phyloP scores from a whole-genome alignment of 2,113 vertebrate genomes.

The Halichoeres trimaculatus region DNA sequence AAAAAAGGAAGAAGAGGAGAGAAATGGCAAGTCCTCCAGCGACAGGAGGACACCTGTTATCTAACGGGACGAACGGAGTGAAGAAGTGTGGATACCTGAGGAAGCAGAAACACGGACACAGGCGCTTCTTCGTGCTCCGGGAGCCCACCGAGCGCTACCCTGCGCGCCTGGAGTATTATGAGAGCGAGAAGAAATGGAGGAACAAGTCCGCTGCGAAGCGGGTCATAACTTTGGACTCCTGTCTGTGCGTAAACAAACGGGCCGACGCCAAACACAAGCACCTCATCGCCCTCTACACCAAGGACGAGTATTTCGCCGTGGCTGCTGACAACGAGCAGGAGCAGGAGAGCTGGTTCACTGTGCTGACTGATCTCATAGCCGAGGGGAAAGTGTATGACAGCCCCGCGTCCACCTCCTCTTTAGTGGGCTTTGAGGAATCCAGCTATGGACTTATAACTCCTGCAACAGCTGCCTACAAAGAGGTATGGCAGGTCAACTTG shows the following conservation, averaged over 20 bases:
- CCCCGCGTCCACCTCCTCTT: constrained; percentile 81
- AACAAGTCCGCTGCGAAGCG: constrained; percentile 94
- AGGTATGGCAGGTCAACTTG: constrained; percentile 98
- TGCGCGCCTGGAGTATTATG: constrained; percentile 95
- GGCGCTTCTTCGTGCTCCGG: constrained; percentile 94
- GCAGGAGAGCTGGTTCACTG: constrained; percentile 94
- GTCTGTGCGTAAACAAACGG: constrained; percentile 96
- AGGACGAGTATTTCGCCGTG: constrained; percentile 97
- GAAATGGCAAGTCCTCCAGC: constrained; percentile 86
- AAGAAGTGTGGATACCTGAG: constrained; percentile 96
- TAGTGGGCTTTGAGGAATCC: constrained; percentile 86
- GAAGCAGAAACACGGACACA: constrained; percentile 96
- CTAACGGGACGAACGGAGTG: constrained; percentile 78
- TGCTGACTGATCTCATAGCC: constrained; percentile 89
- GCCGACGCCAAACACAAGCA: constrained; percentile 98
- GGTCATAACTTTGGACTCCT: constrained; percentile 92
- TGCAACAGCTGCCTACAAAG: constrained; percentile 86
- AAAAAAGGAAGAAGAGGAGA: background rate
- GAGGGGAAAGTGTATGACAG: constrained; percentile 87
- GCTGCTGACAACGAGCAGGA: constrained; percentile 96
- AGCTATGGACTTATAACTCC: constrained; percentile 88
- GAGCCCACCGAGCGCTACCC: constrained; percentile 83
- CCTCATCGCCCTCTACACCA: constrained; percentile 98
- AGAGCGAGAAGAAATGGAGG: constrained; percentile 98
- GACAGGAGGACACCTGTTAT: constrained; percentile 77